Percentiles rank a stretch among this genome's conserved stretches.
phyloP scores from a whole-genome alignment of 1,140 invertebrate species.

The Caenorhabditis remanei region DNA sequence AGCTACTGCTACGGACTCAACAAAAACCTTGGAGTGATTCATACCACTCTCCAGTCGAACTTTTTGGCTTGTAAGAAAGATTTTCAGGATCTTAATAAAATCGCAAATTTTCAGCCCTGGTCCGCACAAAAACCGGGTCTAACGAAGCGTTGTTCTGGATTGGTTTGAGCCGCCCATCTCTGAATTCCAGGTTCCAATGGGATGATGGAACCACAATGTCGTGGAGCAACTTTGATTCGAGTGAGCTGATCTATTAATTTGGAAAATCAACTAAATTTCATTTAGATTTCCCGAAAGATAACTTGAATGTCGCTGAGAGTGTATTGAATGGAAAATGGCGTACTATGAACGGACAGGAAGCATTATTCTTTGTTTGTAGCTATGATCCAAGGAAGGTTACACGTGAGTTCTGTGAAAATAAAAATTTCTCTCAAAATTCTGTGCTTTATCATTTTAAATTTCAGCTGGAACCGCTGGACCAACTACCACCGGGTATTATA shows the following conservation, averaged over 20 bases:
- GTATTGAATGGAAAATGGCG: constrained; percentile 16
- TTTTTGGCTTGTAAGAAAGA: constrained; percentile 10
- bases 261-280: not conserved
- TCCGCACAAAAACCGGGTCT: not conserved
- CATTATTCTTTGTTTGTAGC: not conserved
- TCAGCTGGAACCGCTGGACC: not conserved
- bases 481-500: not conserved
- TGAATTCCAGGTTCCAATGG: not conserved
- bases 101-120: not conserved
- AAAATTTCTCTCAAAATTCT: not conserved
- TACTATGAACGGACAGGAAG: not conserved
- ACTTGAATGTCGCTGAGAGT: constrained; percentile 1
- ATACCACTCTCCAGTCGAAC: not conserved
- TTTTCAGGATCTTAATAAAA: not conserved
- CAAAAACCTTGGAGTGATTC: not conserved
- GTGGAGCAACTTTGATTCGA: constrained; percentile 12
- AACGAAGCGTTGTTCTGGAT: not conserved
- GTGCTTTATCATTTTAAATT: not conserved
- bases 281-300: not conserved
- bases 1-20: not conserved
- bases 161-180: not conserved
- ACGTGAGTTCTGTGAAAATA: not conserved
- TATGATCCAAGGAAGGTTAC: constrained; percentile 2
- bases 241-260: not conserved
- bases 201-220: not conserved